phyloP scores from a whole-genome alignment of 1,140 invertebrate species.

The Cydia amplana region DNA sequence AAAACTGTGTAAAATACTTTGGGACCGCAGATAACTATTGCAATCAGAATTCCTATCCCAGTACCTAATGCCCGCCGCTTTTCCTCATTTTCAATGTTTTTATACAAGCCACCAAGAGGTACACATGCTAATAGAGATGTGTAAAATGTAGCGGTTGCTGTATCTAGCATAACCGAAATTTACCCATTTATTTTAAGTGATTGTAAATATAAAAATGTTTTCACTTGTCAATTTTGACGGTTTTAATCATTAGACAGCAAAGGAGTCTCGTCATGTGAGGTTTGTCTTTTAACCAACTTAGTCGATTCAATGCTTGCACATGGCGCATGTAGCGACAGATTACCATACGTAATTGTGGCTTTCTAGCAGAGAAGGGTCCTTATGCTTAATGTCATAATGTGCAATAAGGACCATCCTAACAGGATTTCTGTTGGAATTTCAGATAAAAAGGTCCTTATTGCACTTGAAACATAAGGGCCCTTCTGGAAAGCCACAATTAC shows the following conservation, averaged over 20 bases:
- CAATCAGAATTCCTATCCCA: slow-evolving; percentile 58
- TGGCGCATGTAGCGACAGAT: no score
- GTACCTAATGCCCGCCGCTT: slow-evolving; percentile 62
- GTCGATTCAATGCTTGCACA: no score
- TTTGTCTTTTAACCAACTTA: not conserved
- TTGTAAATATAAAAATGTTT: slow-evolving; percentile 4
- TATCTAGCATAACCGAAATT: not conserved
- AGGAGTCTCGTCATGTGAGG: not conserved
- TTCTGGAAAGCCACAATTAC: no score
- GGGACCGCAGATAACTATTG: slow-evolving; percentile 56
- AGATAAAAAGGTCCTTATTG: no score
- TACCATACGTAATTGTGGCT: no score
- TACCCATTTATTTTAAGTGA: no score
- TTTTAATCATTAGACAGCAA: not conserved
- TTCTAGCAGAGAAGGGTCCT: no score
- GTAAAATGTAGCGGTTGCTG: slow-evolving; percentile 47
- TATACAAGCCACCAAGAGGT: slow-evolving; percentile 57
- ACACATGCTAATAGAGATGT: slow-evolving; percentile 55
- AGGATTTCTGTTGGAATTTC: no score
- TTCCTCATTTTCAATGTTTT: slow-evolving; percentile 51
- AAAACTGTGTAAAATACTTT: slow-evolving; percentile 54
- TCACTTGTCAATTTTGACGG: slow-evolving; percentile 15
- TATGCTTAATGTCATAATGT: no score
- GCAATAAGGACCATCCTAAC: no score
- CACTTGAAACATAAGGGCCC: no score